These are phyloP conservation scores for Synanthedon vespiformis DNA, from an alignment of 2,888 invertebrate species.

Conservation along the genomic window DNA sequence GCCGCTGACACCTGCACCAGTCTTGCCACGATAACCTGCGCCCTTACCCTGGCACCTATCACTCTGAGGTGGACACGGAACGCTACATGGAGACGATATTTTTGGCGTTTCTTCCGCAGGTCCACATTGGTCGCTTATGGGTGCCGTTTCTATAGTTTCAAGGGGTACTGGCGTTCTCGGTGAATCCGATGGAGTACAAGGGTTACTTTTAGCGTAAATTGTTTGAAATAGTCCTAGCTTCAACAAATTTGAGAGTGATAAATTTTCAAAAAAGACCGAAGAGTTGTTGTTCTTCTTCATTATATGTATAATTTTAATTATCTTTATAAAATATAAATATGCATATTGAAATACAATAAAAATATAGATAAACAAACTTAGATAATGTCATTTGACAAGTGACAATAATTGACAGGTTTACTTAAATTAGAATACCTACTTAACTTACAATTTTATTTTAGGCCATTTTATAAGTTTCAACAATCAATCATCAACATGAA, in stretches of 20 bases:
- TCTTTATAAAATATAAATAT: too few species aligned
- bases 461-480: too few species aligned
- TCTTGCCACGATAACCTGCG: conserved; percentile 44
- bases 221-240: conserved; percentile 37
- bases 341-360: too few species aligned
- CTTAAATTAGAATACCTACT: too few species aligned
- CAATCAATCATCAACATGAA: too few species aligned
- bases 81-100: conserved; percentile 11
- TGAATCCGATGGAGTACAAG: conserved; percentile 20
- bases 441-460: too few species aligned
- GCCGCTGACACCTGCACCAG: conserved; percentile 57
- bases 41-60: conserved; percentile 15
- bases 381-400: too few species aligned
- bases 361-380: too few species aligned
- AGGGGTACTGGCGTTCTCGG: conserved; percentile 19
- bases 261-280: conserved; percentile 4
- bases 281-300: not conserved
- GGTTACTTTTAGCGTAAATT: conserved; percentile 40
- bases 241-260: conserved; percentile 32
- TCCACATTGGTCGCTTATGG: conserved; percentile 8
- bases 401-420: too few species aligned
- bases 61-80: conserved; percentile 17
- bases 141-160: conserved; percentile 2
- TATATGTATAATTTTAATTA: not conserved
- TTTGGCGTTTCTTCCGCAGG: conserved; percentile 25